Evolutionary conservation across 2,888 invertebrate species (phyloP), one percentile per base, ranked within the genome.

Genomic region (Napeogenes inachia): DNA sequence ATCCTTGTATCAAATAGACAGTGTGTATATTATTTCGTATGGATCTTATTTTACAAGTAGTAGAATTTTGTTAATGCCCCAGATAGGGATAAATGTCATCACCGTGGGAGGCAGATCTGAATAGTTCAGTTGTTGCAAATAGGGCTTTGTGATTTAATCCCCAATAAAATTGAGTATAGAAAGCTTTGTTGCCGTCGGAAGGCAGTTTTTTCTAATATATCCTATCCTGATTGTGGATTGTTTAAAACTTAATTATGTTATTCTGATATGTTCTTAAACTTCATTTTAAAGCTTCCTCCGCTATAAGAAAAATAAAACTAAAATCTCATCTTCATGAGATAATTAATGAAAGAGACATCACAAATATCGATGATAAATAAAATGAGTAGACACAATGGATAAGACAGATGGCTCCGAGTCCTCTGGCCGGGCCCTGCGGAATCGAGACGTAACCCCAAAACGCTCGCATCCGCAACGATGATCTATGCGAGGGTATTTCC

Each of bases 401-500:
- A 83, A 85, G 81, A 85, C 84, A 85, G 84, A 87, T 81, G 83
- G 79, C 71, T 68, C 67, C 70, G 68, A 68, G 70, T 50, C 30
- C 6, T 6, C 21, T 30, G 50, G 6, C 70, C 70, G 75, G 80
- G 78, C 84, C 84, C 87, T 75, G 76, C 81, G 79, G 80, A 76
- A 76, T 77, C 76, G 78, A 76, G 68, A 74, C 79, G 75, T 85
- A 86, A 87, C 89, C 89, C 89, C 88, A 88, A 87, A 88, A 84
- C 73, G 83, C 74, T 79, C 78, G 81, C 84, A 85, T 88, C 88
- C 87, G 86, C 78, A 72, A 68, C 76, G 76, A 85, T 89, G 89
- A 89, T 86, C 80, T 89, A 90, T 83, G 86, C 84, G 87, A 82
- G 87, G 88, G 87, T 84, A 85, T 83, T 85, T 88, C 89, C 89